Evolutionary conservation across 2,113 vertebrate species (phyloP), one percentile per base, ranked within the genome.

Genomic region (Probosciger aterrimus): DNA sequence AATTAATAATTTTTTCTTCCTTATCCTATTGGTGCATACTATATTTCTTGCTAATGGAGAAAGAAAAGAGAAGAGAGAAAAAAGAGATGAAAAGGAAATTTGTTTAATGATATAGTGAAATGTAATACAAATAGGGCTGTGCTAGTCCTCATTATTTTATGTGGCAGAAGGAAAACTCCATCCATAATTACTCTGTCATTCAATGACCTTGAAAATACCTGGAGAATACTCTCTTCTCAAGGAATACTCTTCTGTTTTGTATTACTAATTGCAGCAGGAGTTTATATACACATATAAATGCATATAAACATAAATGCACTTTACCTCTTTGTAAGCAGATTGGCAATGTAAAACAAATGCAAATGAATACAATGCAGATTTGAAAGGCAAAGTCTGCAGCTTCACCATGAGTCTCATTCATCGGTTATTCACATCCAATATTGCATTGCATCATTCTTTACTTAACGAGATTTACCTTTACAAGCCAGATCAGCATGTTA

Each of bases 351-450:
- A 92, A 95, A 59, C 86, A 86, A 92, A 90, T 84, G 88, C 57
- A 89, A 65, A 81, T 81, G 31, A 88, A 77, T 44, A 81, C n/a
- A 93, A 90, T 41, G 86, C 9, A 82, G 33, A 65, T 55, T 89
- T 93, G 78, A 88, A 95, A 83, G 50, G 59, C n/a, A 77, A 90
- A 93, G 90, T 75, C 46, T 96, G 67, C 79, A 92, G 85, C 50
- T 93, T 73, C 64, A 83, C 33, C 30, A 35, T 60, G 43, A 14
- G 43, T 64, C 46, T 82, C 39, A 83, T 80, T 90, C 90, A 74
- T 88, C 90, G 83, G 53, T 70, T 90, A 75, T 75, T 93, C 64
- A 80, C 59, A 74, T 31, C 27, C 60, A 81, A 60, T 57, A 90
- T n/a, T 86, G 41, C 71, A 78, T 19, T 93, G 68, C 82, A 88